Base-by-base conservation (phyloP, 2,797 vertebrate genomes). In the Pseudocheirus occidentalis region DNA sequence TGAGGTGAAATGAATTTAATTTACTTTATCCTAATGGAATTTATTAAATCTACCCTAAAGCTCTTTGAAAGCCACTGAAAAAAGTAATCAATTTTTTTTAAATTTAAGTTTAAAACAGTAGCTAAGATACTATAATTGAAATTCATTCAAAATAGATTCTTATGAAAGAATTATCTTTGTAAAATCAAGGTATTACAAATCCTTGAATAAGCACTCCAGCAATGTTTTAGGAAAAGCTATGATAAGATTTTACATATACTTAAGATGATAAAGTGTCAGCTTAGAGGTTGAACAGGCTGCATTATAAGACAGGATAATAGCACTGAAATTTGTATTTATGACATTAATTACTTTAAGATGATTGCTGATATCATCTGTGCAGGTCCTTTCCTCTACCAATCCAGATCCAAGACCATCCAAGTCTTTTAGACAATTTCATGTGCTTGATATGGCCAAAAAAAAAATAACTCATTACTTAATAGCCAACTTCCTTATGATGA, bases 41-140 rank as follows among this genome's bases (percentile, higher is more conserved):
- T 96, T 87, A 93, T 66, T 40, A 14, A 92, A 90, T 53, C 21
- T 62, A 59, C 62, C 10, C 6, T 10, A 91, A 18, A 94, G 92
- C 16, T 96, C 46, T 93, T 53, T 28, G 1, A 95, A 94, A 94
- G 9, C 31, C 56, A 95, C 27, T 93, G 2, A 56, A 96, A 93
- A 66, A 21, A 5, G 73, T 92, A 18, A 66, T 16, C 89, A 66
- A 24, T 59, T 59, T 55, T n/a, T 89, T 10, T 54, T 56, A 1
- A 87, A 27, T 93, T 87, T 96, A 95, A 95, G 16, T 92, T 28
- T 93, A 91, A 93, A 95, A 52, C 55, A 34, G 94, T 57, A 59
- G 31, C 59, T 93, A 93, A 73, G 40, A 12, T 28, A 3, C 1
- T 73, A 73, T 16, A 73, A 16, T 73, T 73, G 16, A 73, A 73